A percentile compares a stretch with the other conserved stretches of the same genome.
Conservation (phyloP, 2,797 vertebrate genomes). For the Carapus acus region DNA sequence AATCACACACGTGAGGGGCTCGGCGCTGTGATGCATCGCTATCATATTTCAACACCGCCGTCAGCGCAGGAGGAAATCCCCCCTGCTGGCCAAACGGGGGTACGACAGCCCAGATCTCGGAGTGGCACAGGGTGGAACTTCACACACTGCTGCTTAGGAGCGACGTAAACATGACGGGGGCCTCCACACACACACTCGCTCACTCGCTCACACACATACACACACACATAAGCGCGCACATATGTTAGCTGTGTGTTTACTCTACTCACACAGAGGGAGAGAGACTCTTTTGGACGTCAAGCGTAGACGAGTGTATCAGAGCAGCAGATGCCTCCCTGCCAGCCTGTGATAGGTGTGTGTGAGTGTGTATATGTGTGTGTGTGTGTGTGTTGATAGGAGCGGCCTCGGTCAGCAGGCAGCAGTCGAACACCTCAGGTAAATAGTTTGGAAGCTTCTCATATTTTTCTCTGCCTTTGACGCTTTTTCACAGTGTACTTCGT, state of each 20-base stretch:
- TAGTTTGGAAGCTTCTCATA: constrained; percentile 14
- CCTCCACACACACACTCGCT: too few relatives aligned
- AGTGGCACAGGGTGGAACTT: too few relatives aligned
- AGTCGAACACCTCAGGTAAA: constrained; percentile 14
- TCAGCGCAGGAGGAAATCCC: constrained; percentile 41
- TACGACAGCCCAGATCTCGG: constrained; percentile 11
- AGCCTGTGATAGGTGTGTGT: background rate
- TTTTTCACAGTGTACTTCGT: constrained; percentile 7
- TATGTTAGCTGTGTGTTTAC: too few relatives aligned
- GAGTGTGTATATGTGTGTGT: too few relatives aligned
- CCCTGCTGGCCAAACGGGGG: constrained; percentile 22
- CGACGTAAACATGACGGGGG: too few relatives aligned
- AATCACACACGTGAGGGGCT: constrained; percentile 38
- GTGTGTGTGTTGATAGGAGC: background rate
- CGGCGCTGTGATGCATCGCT: constrained; percentile 27
- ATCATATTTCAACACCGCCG: constrained; percentile 30
- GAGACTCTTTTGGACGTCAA: background rate
- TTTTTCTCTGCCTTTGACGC: constrained; percentile 6
- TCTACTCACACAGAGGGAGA: background rate
- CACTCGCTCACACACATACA: too few relatives aligned
- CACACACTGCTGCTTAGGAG: too few relatives aligned
- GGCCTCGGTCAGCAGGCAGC: constrained; percentile 10
- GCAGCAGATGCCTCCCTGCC: constrained; percentile 12
- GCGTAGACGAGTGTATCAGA: background rate
- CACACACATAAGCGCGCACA: too few relatives aligned